Evolutionary conservation across 2,113 vertebrate species (phyloP).

Genomic region (Romanogobio albipinnatus): DNA sequence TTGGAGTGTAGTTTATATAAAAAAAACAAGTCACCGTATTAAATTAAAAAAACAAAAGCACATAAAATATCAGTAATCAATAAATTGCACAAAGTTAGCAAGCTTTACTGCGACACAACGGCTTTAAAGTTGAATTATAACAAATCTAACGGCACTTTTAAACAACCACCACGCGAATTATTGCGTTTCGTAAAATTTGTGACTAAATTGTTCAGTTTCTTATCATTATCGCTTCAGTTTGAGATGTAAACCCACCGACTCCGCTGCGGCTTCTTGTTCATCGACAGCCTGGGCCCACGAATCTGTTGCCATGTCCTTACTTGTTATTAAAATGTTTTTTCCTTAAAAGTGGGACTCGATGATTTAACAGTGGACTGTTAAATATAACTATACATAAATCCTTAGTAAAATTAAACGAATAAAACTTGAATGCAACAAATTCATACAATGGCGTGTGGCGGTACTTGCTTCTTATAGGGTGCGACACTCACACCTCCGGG

Average conservation of each 20-base stretch:
- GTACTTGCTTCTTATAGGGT: conserved; percentile 44
- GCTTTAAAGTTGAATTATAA: neutral
- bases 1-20: too few species aligned
- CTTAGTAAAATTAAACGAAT: conserved; percentile 1
- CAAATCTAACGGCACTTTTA: neutral
- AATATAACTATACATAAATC: neutral
- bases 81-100: neutral
- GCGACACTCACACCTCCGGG: conserved; percentile 57
- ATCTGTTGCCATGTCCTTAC: conserved; percentile 84
- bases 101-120: neutral
- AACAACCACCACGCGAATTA: neutral
- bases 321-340: neutral
- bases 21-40: neutral
- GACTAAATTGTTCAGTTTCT: neutral
- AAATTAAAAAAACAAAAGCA: neutral
- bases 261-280: conserved; percentile 90
- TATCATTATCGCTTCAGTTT: neutral
- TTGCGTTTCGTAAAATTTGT: neutral
- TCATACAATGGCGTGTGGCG: conserved; percentile 72
- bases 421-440: conserved; percentile 55
- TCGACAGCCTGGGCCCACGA: conserved; percentile 95
- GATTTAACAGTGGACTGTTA: neutral
- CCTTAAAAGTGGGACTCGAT: neutral
- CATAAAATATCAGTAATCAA: neutral
- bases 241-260: conserved; percentile 80